Evolutionary conservation across 2,888 invertebrate species (phyloP).

Genomic region (Drosophila cognata): DNA sequence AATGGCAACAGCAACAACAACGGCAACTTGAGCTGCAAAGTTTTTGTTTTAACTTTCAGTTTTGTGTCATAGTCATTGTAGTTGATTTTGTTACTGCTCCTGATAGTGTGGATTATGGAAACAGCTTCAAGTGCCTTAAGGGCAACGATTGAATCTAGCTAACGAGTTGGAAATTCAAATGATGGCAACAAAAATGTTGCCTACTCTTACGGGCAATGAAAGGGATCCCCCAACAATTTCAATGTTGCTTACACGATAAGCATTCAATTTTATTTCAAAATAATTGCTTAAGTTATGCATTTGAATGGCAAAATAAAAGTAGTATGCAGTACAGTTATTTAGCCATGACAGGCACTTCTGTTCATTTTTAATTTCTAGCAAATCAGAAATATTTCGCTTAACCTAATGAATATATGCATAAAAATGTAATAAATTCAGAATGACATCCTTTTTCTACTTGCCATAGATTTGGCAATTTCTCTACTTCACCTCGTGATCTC

Average conservation of each 20-base stretch:
- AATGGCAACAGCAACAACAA: slow-evolving; percentile 20
- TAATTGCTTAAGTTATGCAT: background rate
- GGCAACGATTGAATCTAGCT: slow-evolving; percentile 45
- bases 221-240: background rate
- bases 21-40: slow-evolving; percentile 63
- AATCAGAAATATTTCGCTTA: background rate
- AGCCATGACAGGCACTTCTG: background rate
- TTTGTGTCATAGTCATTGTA: slow-evolving; percentile 49
- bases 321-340: background rate
- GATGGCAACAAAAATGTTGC: slow-evolving; percentile 15
- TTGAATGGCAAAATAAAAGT: background rate
- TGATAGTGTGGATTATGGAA: slow-evolving; percentile 69
- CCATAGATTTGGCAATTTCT: background rate
- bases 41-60: slow-evolving; percentile 74
- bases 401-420: background rate
- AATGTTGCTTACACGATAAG: slow-evolving; percentile 19
- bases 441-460: no score
- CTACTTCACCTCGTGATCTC: background rate
- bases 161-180: slow-evolving; percentile 61
- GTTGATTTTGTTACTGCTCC: slow-evolving; percentile 32
- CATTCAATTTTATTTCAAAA: background rate
- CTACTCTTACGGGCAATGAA: slow-evolving; percentile 10
- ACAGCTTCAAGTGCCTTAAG: slow-evolving; percentile 54
- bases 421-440: background rate
- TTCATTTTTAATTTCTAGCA: background rate